These are phyloP conservation scores for Prenolepis imparis DNA, from an alignment of 2,888 invertebrate genomes.

Conservation along the genomic window DNA sequence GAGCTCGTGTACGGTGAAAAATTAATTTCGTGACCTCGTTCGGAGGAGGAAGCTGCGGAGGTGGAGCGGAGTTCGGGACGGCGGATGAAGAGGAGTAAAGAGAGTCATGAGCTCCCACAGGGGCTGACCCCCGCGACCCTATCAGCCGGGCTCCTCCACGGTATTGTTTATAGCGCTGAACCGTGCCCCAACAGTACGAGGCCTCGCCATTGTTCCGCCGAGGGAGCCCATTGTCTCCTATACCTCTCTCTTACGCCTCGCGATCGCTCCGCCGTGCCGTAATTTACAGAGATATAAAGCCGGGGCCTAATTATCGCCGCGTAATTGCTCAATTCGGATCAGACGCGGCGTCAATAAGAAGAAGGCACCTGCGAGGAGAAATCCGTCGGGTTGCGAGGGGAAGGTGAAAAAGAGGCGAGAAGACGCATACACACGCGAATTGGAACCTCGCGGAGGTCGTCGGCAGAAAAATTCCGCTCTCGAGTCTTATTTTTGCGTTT, in stretches of 20 bases:
- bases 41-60: slow-evolving; percentile 68
- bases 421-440: background rate
- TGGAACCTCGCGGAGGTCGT: background rate
- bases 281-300: slow-evolving; percentile 78
- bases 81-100: slow-evolving; percentile 79
- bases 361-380: slow-evolving; percentile 57
- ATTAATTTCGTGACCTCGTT: slow-evolving; percentile 78
- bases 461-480: slow-evolving; percentile 7
- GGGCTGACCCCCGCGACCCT: slow-evolving; percentile 83
- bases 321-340: slow-evolving; percentile 80
- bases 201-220: slow-evolving; percentile 68
- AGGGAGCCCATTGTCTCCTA: slow-evolving; percentile 78
- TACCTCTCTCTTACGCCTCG: slow-evolving; percentile 60
- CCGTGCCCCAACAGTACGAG: slow-evolving; percentile 72
- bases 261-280: slow-evolving; percentile 73
- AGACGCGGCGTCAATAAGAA: slow-evolving; percentile 48
- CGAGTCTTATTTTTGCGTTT: background rate
- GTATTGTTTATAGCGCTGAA: slow-evolving; percentile 82
- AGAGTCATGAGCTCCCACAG: slow-evolving; percentile 85
- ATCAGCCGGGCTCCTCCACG: slow-evolving; percentile 81
- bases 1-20: slow-evolving; percentile 65
- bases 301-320: slow-evolving; percentile 78
- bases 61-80: slow-evolving; percentile 61
- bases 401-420: background rate
- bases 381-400: slow-evolving; percentile 10